Evolutionary conservation across 2,113 vertebrate species (phyloP), one percentile per base, ranked within the genome.

Genomic region (Dasyornis broadbenti): DNA sequence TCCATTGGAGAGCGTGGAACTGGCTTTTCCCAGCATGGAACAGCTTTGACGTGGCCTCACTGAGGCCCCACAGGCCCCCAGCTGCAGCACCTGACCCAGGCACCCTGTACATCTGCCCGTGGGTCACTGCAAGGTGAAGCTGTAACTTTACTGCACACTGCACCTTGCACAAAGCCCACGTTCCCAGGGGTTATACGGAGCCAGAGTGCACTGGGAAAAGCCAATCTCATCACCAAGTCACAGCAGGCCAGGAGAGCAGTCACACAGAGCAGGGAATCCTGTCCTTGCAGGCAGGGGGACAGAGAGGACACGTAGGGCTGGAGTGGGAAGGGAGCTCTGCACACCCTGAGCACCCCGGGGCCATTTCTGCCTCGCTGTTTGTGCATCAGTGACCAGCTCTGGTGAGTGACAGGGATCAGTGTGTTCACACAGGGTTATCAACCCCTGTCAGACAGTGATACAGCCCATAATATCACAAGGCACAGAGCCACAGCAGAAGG

Each of bases 81-180:
- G 21, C 24, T 63, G 54, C 30, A 85, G 26, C 4, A 8, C 8
- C 27, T 33, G 21, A 14, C 28, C 31, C 2, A 3, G 27, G 16
- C 21, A 71, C 23, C 12, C 2, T n/a, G 0, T 10, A 12, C 7
- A 13, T 15, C 35, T 71, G 52, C 44, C 7, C 2, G 1, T 15
- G 37, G 10, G 26, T 71, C 45, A 28, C 9, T 28, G 19, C 0
- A 1, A 47, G 33, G 27, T 42, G 42, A 53, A 42, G 10, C 1
- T 4, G 1, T 6, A n/a, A 8, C 53, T 16, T 47, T 15, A 17
- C 77, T 30, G 31, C 15, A 11, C 2, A 1, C 4, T 6, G 2
- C 22, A 18, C 26, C 53, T 40, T 24, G 52, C 42, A 50, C 15
- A 64, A n/a, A 81, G 14, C 1, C 1, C 26, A 15, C 7, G 0